Evolutionary conservation across 2,113 vertebrate genomes (phyloP).

Genomic region (Nerophis ophidion): DNA sequence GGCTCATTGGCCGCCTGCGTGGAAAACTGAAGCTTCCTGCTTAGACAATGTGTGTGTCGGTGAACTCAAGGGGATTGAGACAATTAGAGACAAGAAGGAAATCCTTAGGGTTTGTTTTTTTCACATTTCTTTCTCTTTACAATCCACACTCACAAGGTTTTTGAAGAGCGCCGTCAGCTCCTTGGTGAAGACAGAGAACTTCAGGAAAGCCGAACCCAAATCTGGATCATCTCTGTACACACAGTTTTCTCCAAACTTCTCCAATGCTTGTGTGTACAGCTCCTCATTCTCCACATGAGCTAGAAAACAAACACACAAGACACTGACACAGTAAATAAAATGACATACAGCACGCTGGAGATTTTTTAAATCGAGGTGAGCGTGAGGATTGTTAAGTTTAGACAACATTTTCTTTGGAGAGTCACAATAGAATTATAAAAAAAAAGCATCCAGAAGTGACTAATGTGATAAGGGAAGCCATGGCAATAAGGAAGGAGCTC

Average conservation of each 20-base stretch:
- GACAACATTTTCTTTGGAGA: too few species aligned
- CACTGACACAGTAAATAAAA: slow-evolving; percentile 1
- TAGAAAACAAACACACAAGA: slow-evolving; percentile 57
- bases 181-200: slow-evolving; percentile 98
- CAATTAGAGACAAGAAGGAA: slow-evolving; percentile 41
- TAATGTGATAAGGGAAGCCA: slow-evolving; percentile 32
- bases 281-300: slow-evolving; percentile 98
- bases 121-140: background rate
- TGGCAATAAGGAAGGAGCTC: slow-evolving; percentile 6
- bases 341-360: too few species aligned
- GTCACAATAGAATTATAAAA: too few species aligned
- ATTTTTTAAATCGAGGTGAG: too few species aligned
- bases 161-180: slow-evolving; percentile 98
- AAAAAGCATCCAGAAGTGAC: slow-evolving; percentile 13
- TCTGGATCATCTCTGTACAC: slow-evolving; percentile 97
- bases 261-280: slow-evolving; percentile 96
- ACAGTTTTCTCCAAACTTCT: slow-evolving; percentile 97
- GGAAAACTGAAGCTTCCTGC: slow-evolving; percentile 30
- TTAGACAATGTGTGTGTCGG: slow-evolving; percentile 9
- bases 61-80: slow-evolving; percentile 30
- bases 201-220: slow-evolving; percentile 93
- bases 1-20: slow-evolving; percentile 12
- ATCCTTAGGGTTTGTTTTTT: slow-evolving; percentile 14
- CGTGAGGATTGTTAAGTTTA: too few species aligned
- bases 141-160: slow-evolving; percentile 84